Conservation (phyloP, 2,113 vertebrate genomes). For the Eleginops maclovinus region DNA sequence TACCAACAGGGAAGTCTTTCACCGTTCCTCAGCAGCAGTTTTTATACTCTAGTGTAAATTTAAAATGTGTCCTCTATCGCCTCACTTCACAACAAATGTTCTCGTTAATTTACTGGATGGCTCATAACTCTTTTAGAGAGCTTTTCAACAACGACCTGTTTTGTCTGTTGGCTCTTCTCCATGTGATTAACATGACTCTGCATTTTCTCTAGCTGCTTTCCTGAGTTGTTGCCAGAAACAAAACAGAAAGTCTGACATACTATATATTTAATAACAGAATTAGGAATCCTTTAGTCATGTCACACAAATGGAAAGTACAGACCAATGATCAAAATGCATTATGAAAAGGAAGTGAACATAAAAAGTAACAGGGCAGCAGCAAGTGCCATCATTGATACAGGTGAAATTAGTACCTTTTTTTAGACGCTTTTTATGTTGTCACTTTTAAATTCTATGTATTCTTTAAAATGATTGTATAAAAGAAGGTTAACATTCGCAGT, state of each 20-base stretch:
- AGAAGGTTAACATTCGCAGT: background rate
- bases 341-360: too few relatives aligned
- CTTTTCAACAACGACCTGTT: background rate
- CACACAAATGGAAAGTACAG: too few relatives aligned
- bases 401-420: too few relatives aligned
- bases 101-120: constrained; percentile 8
- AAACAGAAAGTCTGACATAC: background rate
- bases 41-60: constrained; percentile 3
- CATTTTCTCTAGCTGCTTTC: constrained; percentile 4
- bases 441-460: background rate
- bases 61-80: constrained; percentile 17
- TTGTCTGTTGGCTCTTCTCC: background rate
- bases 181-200: background rate
- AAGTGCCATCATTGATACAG: too few relatives aligned
- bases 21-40: background rate
- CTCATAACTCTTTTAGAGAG: constrained; percentile 1
- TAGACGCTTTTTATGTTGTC: too few relatives aligned
- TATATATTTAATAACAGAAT: too few relatives aligned
- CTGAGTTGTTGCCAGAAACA: background rate
- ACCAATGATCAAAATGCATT: too few relatives aligned
- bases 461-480: background rate
- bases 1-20: constrained; percentile 5
- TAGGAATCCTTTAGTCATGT: too few relatives aligned
- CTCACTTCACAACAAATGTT: background rate
- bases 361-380: too few relatives aligned